These are phyloP conservation scores for Hydropsyche betteni DNA, from an alignment of 2,888 invertebrate genomes.

Conservation along the genomic window DNA sequence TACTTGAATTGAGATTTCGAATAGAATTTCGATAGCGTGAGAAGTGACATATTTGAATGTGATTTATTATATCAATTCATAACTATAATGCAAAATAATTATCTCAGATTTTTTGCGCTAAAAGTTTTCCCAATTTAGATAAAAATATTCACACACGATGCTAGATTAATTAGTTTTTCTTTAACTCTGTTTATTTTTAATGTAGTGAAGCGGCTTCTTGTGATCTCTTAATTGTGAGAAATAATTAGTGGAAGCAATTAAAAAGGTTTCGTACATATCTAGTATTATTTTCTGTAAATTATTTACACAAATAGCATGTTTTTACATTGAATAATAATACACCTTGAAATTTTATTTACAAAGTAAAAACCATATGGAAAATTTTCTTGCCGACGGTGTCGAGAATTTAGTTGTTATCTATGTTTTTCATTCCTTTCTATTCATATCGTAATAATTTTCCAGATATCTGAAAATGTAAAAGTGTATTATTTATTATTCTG, in stretches of 20 bases:
- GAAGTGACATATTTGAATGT: not conserved
- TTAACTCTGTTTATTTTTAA: not conserved
- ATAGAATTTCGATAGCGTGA: not conserved
- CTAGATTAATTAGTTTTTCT: not conserved
- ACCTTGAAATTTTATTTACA: no score
- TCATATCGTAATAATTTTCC: no score
- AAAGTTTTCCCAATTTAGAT: constrained; percentile 4
- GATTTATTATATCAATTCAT: not conserved
- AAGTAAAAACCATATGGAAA: no score
- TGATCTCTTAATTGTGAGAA: constrained; percentile 13
- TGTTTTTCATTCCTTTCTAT: no score
- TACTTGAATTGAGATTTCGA: not conserved
- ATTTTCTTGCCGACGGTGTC: no score
- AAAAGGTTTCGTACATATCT: not conserved
- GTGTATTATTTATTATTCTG: no score
- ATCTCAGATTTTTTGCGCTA: not conserved
- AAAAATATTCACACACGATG: constrained; percentile 16
- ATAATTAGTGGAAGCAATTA: constrained; percentile 13
- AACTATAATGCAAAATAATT: not conserved
- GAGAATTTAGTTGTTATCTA: no score
- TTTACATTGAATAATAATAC: no score
- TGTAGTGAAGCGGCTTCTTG: not conserved
- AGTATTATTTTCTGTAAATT: not conserved
- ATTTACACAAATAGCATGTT: no score
- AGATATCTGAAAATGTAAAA: no score